Evolutionary conservation across 2,888 invertebrate species (phyloP), one percentile per base, ranked within the genome.

Genomic region (Thymelicus acteon): DNA sequence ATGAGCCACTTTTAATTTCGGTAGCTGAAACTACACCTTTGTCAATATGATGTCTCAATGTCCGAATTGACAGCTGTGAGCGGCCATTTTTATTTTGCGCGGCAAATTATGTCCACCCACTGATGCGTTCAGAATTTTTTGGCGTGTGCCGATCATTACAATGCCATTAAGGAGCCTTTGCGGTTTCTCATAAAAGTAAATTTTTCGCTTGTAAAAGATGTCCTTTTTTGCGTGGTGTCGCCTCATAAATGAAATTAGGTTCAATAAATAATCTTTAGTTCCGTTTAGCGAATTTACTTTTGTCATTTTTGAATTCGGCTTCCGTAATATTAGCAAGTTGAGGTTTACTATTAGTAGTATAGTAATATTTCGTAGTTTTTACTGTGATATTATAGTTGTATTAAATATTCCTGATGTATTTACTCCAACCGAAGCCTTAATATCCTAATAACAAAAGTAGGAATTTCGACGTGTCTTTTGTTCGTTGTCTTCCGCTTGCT

Each of bases 51-150:
- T 82, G 82, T 87, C 88, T 91, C 88, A 86, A 91, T 91, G 81
- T 79, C 78, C 74, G 74, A 78, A 85, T 86, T 91, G 92, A 91
- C 92, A 93, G 92, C 91, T 92, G 92, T 79, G 84, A 85, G 85
- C 86, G 74, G 79, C 77, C 79, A 86, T 85, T 84, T 88, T 87
- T 84, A 84, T 85, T 83, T 84, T 78, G 78, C 78, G 79, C 77
- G 79, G 79, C 76, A 79, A 81, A 84, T 84, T 83, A 80, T 79
- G 84, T 70, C 87, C 90, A 85, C 88, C 88, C 85, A 88, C 86
- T 77, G 77, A 70, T 70, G 49, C 76, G 68, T 73, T 75, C 75
- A 75, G 72, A 31, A 31, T 31, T 61, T 68, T 67, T 64, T 58
- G 80, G 81, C 83, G 80, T 80, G 82, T 73, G 72, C 74, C 75